These are phyloP conservation scores for Poecilia wingei DNA, from an alignment of 2,797 vertebrate species.

Conservation along the genomic window DNA sequence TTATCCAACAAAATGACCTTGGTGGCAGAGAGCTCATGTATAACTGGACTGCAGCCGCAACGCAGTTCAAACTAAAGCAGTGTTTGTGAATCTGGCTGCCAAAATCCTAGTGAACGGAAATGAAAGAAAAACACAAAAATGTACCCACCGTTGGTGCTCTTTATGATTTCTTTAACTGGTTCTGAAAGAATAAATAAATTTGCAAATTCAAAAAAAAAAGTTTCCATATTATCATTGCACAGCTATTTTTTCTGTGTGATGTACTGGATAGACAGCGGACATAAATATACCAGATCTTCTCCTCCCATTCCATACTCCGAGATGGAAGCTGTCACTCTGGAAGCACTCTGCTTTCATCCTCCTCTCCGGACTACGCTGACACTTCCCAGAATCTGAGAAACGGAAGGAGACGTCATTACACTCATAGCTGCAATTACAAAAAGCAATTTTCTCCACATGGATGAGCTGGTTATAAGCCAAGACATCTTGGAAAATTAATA, in stretches of 20 bases:
- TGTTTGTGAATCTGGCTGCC: constrained; percentile 14
- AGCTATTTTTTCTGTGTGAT: not conserved
- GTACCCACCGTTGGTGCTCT: constrained; percentile 76
- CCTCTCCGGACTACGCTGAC: constrained; percentile 89
- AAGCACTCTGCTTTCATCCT: constrained; percentile 86
- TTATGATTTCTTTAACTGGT: constrained; percentile 83
- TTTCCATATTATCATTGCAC: not conserved
- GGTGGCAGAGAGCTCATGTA: constrained; percentile 5
- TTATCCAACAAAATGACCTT: constrained; percentile 27
- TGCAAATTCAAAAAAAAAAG: not conserved
- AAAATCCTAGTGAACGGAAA: constrained; percentile 7
- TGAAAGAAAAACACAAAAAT: not conserved
- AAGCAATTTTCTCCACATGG: constrained; percentile 35
- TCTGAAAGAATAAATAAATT: constrained; percentile 74
- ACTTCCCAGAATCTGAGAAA: constrained; percentile 84
- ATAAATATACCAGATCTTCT: constrained; percentile 89
- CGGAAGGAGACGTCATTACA: constrained; percentile 20
- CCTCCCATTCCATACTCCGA: constrained; percentile 77
- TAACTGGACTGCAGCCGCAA: constrained; percentile 8
- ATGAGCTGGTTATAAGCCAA: constrained; percentile 12
- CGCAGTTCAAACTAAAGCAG: constrained; percentile 5
- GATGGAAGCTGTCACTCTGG: constrained; percentile 75
- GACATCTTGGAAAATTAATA: constrained; percentile 25
- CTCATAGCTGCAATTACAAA: constrained; percentile 30
- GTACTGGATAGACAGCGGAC: not conserved